phyloP scores from a whole-genome alignment of 1,140 invertebrate genomes.

The Neomicropteryx cornuta region DNA sequence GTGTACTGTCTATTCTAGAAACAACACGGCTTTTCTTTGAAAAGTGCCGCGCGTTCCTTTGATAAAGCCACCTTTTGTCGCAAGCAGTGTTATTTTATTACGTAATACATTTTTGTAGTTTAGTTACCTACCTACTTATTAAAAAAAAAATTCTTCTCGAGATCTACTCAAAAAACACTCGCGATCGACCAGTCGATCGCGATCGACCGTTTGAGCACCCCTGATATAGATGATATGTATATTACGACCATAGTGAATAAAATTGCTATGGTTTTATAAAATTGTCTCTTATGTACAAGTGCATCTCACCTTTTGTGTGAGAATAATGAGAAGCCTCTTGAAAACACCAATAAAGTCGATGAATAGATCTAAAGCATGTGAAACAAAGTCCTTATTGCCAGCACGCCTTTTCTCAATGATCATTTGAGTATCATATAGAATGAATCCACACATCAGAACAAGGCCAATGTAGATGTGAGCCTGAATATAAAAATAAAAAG shows the following conservation, averaged over 20 bases:
- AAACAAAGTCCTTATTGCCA: conserved; percentile 87
- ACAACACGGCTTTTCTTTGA: no score
- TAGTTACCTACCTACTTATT: neutral
- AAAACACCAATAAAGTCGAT: conserved; percentile 89
- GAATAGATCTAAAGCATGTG: conserved; percentile 83
- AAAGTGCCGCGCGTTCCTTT: no score
- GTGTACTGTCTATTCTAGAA: no score
- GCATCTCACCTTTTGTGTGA: conserved; percentile 71
- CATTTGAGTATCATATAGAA: conserved; percentile 91
- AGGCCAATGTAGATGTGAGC: conserved; percentile 80
- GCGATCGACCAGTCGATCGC: neutral
- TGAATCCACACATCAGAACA: conserved; percentile 84
- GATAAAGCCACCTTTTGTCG: no score
- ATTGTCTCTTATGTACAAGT: neutral
- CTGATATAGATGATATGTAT: neutral
- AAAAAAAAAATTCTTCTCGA: neutral
- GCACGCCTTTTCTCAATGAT: conserved; percentile 86
- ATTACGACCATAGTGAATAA: neutral
- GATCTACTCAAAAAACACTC: neutral
- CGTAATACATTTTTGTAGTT: no score
- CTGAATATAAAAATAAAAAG: conserved; percentile 34
- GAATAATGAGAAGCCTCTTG: conserved; percentile 76
- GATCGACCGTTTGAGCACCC: neutral
- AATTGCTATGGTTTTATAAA: neutral
- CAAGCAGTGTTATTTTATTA: no score